Base-by-base conservation (phyloP, 2,888 invertebrate genomes). In the Cheilosia soror region DNA sequence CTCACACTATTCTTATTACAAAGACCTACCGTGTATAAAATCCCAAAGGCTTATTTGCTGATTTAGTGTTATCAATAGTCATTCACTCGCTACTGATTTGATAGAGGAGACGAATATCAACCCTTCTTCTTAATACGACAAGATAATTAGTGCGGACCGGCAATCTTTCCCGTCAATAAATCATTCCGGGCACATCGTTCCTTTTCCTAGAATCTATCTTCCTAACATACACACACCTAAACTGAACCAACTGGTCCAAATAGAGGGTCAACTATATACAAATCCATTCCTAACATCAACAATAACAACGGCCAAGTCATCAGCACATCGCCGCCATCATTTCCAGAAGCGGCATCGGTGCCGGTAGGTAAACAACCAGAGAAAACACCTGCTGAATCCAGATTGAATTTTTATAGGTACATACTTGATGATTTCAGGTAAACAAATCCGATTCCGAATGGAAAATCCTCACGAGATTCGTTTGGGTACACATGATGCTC, bases 381-480 rank as follows among this genome's bases (percentile, higher is more conserved):
- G 47, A 76, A 77, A 81, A 85, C 85, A 85, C 85, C 85, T 85
- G 85, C 81, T 81, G 72, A 66, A 85, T 66, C 58, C 62, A 76
- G 71, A 68, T 81, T 81, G 65, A 55, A 66, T 68, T 57, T 55
- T 82, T 73, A 33, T 72, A 44, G 62, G 42, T 55, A 63, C 53
- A 47, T 63, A 62, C 57, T 66, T 53, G 15, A 75, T 65, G 84
- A 79, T 68, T 72, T 53, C 76, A 76, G 80, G 71, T 80, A 80
- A 85, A 72, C 80, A 80, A 71, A 80, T 84, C 76, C 66, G 42
- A 80, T 72, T 71, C 65, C 11, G 53, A 77, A 33, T 40, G 47
- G 58, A 78, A 69, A 63, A 69, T 79, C 55, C 66, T 57, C 40
- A 62, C 62, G 49, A 73, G 72, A 58, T 83, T 79, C 53, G 31